Percentiles rank a stretch among this genome's conserved stretches.
phyloP scores from a whole-genome alignment of 2,797 vertebrate species.

The Danio kyathit region DNA sequence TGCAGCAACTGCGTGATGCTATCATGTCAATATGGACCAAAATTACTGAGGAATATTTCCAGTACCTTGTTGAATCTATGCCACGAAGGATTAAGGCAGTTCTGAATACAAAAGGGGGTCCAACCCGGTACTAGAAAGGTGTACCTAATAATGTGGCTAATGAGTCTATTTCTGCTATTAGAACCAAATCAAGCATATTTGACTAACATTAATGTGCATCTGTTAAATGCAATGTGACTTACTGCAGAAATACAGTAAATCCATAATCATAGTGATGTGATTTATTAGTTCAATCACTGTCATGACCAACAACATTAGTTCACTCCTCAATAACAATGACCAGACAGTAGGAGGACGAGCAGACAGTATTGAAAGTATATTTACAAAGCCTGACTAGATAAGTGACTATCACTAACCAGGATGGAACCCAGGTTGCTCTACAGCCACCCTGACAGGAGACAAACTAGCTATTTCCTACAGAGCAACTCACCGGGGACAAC shows the following conservation, averaged over 20 bases:
- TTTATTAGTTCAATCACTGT: neutral
- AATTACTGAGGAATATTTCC: no score
- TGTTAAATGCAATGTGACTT: neutral
- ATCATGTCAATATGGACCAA: no score
- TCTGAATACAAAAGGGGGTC: no score
- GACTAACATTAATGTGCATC: neutral
- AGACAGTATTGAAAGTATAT: slow-evolving; percentile 21
- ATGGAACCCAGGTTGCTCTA: slow-evolving; percentile 64
- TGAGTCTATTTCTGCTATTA: neutral
- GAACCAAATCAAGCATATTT: neutral
- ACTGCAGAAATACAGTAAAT: neutral
- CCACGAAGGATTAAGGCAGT: no score
- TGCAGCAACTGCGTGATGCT: no score
- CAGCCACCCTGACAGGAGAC: slow-evolving; percentile 79
- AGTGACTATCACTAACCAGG: slow-evolving; percentile 39
- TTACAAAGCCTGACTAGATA: slow-evolving; percentile 26
- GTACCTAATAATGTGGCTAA: no score
- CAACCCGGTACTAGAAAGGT: no score
- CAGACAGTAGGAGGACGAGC: neutral
- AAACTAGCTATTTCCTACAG: slow-evolving; percentile 80
- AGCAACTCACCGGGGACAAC: slow-evolving; percentile 76
- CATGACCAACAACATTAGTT: neutral
- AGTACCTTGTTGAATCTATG: no score
- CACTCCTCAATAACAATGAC: neutral
- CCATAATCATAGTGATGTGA: neutral